A percentile compares a stretch with the other conserved stretches of the same genome.
Evolutionary conservation across 2,797 vertebrate genomes (phyloP).

Genomic region (Taenioides sp.): DNA sequence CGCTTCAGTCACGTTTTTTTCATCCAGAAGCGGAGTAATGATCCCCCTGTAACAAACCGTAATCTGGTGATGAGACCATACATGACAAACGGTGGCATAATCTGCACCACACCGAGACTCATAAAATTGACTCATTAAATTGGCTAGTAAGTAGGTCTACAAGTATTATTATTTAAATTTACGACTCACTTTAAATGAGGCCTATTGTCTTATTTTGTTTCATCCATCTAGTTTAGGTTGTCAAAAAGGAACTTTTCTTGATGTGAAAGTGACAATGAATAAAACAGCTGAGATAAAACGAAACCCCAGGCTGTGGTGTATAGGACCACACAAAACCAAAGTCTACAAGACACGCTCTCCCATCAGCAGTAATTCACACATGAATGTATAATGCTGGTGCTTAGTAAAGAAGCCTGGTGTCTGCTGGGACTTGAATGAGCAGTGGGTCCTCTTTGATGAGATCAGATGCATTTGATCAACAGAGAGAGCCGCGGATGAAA

Average conservation of each 20-base stretch:
- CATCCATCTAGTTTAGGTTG: conserved; percentile 42
- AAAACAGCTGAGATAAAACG: conserved; percentile 16
- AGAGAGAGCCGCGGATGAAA: conserved; percentile 73
- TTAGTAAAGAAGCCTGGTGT: conserved; percentile 69
- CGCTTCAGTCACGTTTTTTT: conserved; percentile 17
- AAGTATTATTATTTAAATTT: conserved; percentile 17
- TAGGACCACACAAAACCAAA: conserved; percentile 71
- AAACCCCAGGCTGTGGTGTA: conserved; percentile 56
- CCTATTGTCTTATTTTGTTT: conserved; percentile 2
- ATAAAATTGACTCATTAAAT: conserved; percentile 15
- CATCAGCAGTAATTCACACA: conserved; percentile 70
- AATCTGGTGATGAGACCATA: conserved; percentile 20
- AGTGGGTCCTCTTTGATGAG: conserved; percentile 77
- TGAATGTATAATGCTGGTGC: conserved; percentile 70
- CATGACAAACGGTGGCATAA: conserved; percentile 29
- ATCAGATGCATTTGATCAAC: conserved; percentile 77
- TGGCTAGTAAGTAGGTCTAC: neutral
- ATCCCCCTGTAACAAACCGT: conserved; percentile 18
- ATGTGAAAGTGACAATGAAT: conserved; percentile 38
- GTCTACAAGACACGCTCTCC: conserved; percentile 63
- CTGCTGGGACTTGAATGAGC: conserved; percentile 73
- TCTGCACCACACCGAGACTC: conserved; percentile 14
- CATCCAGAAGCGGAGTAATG: conserved; percentile 23
- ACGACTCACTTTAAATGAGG: neutral
- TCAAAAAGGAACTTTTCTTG: conserved; percentile 48